Conservation (phyloP, 2,888 invertebrate genomes). For the Vannuccia rotundouncinata region DNA sequence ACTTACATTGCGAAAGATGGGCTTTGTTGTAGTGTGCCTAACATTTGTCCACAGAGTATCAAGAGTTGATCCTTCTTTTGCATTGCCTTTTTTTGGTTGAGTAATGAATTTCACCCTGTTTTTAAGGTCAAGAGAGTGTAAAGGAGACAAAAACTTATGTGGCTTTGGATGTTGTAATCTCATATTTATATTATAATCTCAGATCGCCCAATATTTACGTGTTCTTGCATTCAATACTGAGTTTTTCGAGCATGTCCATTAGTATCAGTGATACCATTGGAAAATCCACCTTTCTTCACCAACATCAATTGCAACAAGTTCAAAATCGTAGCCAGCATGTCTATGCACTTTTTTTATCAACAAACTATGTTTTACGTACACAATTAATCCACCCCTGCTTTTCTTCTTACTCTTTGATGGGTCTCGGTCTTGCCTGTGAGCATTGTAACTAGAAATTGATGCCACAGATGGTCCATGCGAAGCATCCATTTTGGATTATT, state of each 20-base stretch:
- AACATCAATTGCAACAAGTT: constrained; percentile 18
- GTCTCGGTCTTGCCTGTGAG: constrained; percentile 14
- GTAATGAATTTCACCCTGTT: constrained; percentile 19
- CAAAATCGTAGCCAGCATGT: constrained; percentile 13
- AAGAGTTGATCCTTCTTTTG: constrained; percentile 16
- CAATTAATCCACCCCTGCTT: neutral
- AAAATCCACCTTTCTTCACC: constrained; percentile 3
- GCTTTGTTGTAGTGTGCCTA: neutral
- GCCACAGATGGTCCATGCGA: constrained; percentile 1
- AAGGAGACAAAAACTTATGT: neutral
- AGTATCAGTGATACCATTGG: neutral
- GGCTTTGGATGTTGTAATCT: neutral
- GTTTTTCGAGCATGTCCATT: constrained; percentile 15
- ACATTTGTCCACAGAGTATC: neutral
- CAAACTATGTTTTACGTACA: constrained; percentile 17
- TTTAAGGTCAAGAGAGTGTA: constrained; percentile 6
- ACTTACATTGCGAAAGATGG: constrained; percentile 19
- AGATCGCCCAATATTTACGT: neutral
- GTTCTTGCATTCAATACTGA: constrained; percentile 3
- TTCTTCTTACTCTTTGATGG: constrained; percentile 15
- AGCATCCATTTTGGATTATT: constrained; percentile 6
- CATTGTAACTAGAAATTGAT: neutral
- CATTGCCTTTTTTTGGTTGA: constrained; percentile 14
- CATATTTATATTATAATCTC: neutral
- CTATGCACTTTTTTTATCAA: constrained; percentile 5